A percentile compares a stretch with the other conserved stretches of the same genome.
Conservation (phyloP, 2,797 vertebrate species). For the Loris lydekkerianus region DNA sequence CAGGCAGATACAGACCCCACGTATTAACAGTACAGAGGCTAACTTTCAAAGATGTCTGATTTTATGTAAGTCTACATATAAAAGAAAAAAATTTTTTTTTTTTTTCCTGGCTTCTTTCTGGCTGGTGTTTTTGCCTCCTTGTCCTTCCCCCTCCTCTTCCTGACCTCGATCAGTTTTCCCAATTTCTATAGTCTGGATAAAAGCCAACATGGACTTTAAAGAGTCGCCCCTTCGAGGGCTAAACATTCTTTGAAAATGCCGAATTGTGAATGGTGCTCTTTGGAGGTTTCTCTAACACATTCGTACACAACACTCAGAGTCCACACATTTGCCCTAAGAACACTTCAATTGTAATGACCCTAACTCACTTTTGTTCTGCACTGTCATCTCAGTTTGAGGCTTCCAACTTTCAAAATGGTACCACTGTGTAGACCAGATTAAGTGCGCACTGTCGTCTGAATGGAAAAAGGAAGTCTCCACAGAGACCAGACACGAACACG, state of each 20-base stretch:
- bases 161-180: slow-evolving; percentile 79
- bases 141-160: slow-evolving; percentile 64
- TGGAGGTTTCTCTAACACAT: slow-evolving; percentile 83
- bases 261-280: slow-evolving; percentile 83
- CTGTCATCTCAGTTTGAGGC: slow-evolving; percentile 82
- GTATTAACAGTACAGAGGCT: slow-evolving; percentile 85
- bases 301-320: slow-evolving; percentile 73
- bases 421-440: slow-evolving; percentile 84
- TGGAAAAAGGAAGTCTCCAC: slow-evolving; percentile 80
- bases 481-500: slow-evolving; percentile 70
- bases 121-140: slow-evolving; percentile 85
- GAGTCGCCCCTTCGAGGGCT: slow-evolving; percentile 65
- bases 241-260: slow-evolving; percentile 77
- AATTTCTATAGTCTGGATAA: slow-evolving; percentile 81
- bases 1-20: slow-evolving; percentile 83
- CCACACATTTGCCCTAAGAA: slow-evolving; percentile 72
- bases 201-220: slow-evolving; percentile 77
- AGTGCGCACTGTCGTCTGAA: slow-evolving; percentile 74
- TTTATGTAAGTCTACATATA: slow-evolving; percentile 84
- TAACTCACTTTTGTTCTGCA: slow-evolving; percentile 80
- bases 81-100: slow-evolving; percentile 85
- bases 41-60: slow-evolving; percentile 86
- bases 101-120: slow-evolving; percentile 89
- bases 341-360: slow-evolving; percentile 74
- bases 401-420: slow-evolving; percentile 82